Percentiles rank a stretch among this genome's conserved stretches.
Evolutionary conservation across 2,888 invertebrate species (phyloP).

Genomic region (Drosophila nr. perissopoda): DNA sequence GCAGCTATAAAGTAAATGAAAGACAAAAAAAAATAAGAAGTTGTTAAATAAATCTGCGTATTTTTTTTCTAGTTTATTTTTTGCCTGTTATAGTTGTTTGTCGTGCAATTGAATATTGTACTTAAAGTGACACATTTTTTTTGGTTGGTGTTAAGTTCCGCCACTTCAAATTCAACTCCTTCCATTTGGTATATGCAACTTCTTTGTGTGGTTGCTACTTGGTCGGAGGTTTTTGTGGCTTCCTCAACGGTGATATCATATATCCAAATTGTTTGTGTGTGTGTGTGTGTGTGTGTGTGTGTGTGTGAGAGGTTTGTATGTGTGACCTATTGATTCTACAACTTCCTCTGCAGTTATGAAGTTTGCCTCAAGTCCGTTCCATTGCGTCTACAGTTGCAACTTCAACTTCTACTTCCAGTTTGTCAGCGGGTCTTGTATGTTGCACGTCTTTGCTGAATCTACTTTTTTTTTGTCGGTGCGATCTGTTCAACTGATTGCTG

Average conservation of each 20-base stretch:
- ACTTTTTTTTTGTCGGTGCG: conserved; percentile 5
- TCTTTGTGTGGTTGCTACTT: conserved; percentile 19
- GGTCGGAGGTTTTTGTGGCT: conserved; percentile 67
- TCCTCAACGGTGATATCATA: conserved; percentile 77
- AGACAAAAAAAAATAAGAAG: conserved; percentile 13
- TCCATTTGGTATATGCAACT: conserved; percentile 20
- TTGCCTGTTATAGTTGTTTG: not conserved
- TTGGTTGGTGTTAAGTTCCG: conserved; percentile 9
- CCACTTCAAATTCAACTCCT: conserved; percentile 5
- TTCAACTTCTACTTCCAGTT: conserved; percentile 35
- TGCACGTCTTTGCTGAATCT: conserved; percentile 29
- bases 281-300: conserved; percentile 14
- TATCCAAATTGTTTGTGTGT: conserved; percentile 46
- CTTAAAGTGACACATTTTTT: conserved; percentile 38
- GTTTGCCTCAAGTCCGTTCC: conserved; percentile 38
- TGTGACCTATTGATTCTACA: conserved; percentile 77
- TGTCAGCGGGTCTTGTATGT: conserved; percentile 22
- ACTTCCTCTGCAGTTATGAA: conserved; percentile 60
- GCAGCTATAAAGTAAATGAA: conserved; percentile 41
- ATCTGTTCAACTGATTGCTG: conserved; percentile 12
- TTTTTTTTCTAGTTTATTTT: conserved; percentile 25
- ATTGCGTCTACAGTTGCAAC: conserved; percentile 36
- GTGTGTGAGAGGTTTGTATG: conserved; percentile 32
- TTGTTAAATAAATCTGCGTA: not conserved
- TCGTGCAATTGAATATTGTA: conserved; percentile 36